Evolutionary conservation across 2,797 vertebrate genomes (phyloP).

Genomic region (Eutrigla gurnardus): DNA sequence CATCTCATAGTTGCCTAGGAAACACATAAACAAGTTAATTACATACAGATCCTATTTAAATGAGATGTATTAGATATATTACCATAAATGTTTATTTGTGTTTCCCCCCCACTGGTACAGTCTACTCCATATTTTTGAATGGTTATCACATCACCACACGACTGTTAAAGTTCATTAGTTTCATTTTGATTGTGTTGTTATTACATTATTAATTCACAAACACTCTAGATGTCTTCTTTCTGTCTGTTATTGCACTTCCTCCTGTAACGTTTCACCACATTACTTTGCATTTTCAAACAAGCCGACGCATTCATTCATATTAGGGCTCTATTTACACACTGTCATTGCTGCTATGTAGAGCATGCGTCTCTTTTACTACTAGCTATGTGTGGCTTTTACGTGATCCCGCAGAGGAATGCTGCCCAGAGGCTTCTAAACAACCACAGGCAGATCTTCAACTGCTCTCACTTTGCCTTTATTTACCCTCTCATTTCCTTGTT

Average conservation of each 20-base stretch:
- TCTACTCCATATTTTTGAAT: neutral
- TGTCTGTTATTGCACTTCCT: neutral
- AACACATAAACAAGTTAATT: conserved; percentile 24
- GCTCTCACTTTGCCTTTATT: conserved; percentile 53
- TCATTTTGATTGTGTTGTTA: conserved; percentile 6
- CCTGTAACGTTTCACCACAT: neutral
- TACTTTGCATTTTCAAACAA: conserved; percentile 27
- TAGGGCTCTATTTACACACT: conserved; percentile 38
- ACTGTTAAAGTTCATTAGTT: neutral
- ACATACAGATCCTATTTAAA: neutral
- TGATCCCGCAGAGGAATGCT: conserved; percentile 69
- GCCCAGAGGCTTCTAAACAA: conserved; percentile 62
- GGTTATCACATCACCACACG: neutral
- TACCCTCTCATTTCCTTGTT: conserved; percentile 51
- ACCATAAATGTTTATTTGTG: neutral
- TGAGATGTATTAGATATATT: neutral
- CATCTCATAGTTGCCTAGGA: conserved; percentile 95
- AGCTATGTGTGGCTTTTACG: conserved; percentile 65
- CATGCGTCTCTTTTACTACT: conserved; percentile 55
- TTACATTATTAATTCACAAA: neutral
- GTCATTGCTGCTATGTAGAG: conserved; percentile 45
- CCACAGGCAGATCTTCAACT: conserved; percentile 53
- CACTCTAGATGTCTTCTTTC: neutral
- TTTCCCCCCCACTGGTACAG: neutral
- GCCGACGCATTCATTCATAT: conserved; percentile 26